Conservation (phyloP, 2,888 invertebrate species). For the Hypselothyrea guttata region DNA sequence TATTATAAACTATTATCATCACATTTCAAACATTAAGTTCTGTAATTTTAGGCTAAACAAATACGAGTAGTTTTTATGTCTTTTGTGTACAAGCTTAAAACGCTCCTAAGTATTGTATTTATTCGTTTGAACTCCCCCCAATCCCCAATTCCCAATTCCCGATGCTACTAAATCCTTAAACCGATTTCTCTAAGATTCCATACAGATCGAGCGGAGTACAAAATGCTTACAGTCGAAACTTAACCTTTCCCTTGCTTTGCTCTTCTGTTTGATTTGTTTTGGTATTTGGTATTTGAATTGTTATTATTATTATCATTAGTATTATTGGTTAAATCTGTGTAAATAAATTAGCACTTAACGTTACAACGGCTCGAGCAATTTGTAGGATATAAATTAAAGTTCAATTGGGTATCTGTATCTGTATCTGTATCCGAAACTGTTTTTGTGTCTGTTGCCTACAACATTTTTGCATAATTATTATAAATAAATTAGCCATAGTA, state of each 20-base stretch:
- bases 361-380: conserved; percentile 51
- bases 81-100: conserved; percentile 70
- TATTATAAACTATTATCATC: conserved; percentile 74
- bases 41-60: conserved; percentile 66
- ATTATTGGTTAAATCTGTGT: conserved; percentile 3
- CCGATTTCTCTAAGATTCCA: neutral
- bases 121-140: conserved; percentile 41
- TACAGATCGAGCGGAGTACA: neutral
- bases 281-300: conserved; percentile 17
- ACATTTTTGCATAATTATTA: conserved; percentile 57
- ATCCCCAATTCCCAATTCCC: neutral
- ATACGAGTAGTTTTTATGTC: conserved; percentile 71
- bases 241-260: conserved; percentile 7
- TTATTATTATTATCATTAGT: too few species aligned
- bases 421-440: conserved; percentile 28
- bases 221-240: conserved; percentile 7
- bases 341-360: conserved; percentile 75
- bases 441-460: conserved; percentile 33
- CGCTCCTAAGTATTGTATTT: conserved; percentile 58
- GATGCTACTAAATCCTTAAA: too few species aligned
- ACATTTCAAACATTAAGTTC: conserved; percentile 75
- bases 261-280: conserved; percentile 7
- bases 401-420: too few species aligned
- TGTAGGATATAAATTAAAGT: conserved; percentile 45
- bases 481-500: conserved; percentile 80